Base-by-base conservation (phyloP, 2,113 vertebrate species). In the Cervus canadensis region DNA sequence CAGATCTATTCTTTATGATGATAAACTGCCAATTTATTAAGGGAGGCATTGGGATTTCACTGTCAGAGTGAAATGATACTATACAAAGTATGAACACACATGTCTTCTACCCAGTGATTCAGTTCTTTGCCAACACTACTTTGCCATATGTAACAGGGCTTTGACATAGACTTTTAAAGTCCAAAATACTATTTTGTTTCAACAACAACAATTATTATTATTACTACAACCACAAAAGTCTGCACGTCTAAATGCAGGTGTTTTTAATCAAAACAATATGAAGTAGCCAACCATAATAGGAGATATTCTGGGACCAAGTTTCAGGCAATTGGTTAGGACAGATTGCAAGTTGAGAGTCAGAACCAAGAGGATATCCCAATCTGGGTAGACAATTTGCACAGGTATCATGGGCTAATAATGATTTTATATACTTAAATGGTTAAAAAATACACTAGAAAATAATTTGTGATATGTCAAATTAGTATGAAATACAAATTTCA, bases 231-330 rank as follows among this genome's bases (percentile, higher is more conserved):
- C 48, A 95, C 76, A 83, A 92, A 96, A 56, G 81, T 6, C 10
- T 9, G 2, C 2, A 13, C 6, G 14, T 93, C 79, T 93, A 76
- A 95, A 87, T 86, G 11, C 45, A 95, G 14, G 33, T 83, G 33
- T 93, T 97, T 96, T 56, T 60, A 97, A 52, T 90, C 52, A 89
- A 54, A 96, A 89, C 88, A 96, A 84, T 57, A 19, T 25, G 16
- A 87, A 67, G 13, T 23, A 91, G 67, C 54, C 52, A 60, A 9
- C 54, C 14, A 85, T 25, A 91, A 48, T 15, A 71, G 28, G 10
- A 91, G 30, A 40, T 76, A 64, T 76, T 76, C 93, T 25, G 64
- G 57, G 90, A 88, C 28, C 14, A 91, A 85, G 30, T n/a, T 33
- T 48, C 15, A 74, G 17, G 48, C 5, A 7, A 59, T n/a, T 76